Evolutionary conservation across 2,113 vertebrate species (phyloP), one percentile per base, ranked within the genome.

Genomic region (Vombatus ursinus): DNA sequence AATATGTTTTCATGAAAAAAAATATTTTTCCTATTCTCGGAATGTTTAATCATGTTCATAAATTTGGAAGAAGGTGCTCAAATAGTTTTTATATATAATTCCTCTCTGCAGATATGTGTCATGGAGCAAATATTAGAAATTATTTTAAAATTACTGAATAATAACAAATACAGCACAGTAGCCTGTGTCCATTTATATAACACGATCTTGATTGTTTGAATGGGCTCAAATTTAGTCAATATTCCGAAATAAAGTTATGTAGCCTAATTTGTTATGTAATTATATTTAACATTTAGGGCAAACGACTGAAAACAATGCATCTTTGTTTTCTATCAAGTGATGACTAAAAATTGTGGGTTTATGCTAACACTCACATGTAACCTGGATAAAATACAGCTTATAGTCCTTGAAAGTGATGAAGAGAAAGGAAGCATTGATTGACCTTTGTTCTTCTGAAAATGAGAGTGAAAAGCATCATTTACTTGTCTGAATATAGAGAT

Each of bases 1-100:
- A 24, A 50, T 44, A 92, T 31, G 90, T 89, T 96, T 94, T 94
- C 54, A 92, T 19, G 92, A 50, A 37, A 94, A 84, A 37, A 94
- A n/a, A 2, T 90, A 7, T 19, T 92, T 94, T 90, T 50, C 90
- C 12, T 52, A 48, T 3, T 94, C 54, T 92, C 90, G 49, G 90
- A 11, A 84, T 92, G 3, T 14, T 3, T 77, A 94, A 48, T 23
- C 26, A 0, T 6, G 10, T 52, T 95, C 49, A 22, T 90, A 57
- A 48, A 48, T 26, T 26, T 19, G 52, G 37, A 52, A 84, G 26
- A 2, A 28, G 50, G 24, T 14, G 12, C 16, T 14, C 61, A 77
- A 0, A 1, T 1, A 24, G n/a, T 52, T 68, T 50, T 52, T 37
- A 22, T n/a, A 84, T 26, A 0, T 37, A 31, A 49, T 52, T 28